Percentiles rank a stretch among this genome's conserved stretches.
Conservation (phyloP, 2,113 vertebrate species). For the Malurus elegans region DNA sequence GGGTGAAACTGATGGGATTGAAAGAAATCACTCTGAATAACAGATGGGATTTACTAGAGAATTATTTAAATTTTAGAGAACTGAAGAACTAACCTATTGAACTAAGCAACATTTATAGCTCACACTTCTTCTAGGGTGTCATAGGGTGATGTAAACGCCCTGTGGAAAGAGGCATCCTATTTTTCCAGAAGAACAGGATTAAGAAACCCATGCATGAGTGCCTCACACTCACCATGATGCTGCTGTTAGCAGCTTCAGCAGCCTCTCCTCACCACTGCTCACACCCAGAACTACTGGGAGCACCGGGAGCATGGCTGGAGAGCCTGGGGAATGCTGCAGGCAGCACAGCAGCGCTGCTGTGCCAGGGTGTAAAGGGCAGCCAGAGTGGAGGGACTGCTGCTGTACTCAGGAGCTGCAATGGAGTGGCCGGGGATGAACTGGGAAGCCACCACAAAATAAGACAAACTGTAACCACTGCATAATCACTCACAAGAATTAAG, state of each 20-base stretch:
- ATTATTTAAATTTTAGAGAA: conserved; percentile 36
- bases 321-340: not conserved
- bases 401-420: not conserved
- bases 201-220: not conserved
- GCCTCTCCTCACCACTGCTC: not conserved
- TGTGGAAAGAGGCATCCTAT: not conserved
- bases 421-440: not conserved
- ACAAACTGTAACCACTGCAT: not conserved
- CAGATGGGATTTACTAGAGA: conserved; percentile 9
- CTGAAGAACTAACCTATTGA: conserved; percentile 3
- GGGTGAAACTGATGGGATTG: not conserved
- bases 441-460: not conserved
- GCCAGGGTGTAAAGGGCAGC: not conserved
- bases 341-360: not conserved
- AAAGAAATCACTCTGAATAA: conserved; percentile 18
- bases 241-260: not conserved
- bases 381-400: not conserved
- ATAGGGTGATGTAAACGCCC: not conserved
- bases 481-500: conserved; percentile 12
- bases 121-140: not conserved
- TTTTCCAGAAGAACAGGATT: not conserved
- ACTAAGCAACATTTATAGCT: not conserved
- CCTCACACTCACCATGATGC: not conserved
- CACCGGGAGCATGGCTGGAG: rapidly evolving
- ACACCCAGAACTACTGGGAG: not conserved